Evolutionary conservation across 2,888 invertebrate genomes (phyloP).

Genomic region (Eupithecia subumbrata): DNA sequence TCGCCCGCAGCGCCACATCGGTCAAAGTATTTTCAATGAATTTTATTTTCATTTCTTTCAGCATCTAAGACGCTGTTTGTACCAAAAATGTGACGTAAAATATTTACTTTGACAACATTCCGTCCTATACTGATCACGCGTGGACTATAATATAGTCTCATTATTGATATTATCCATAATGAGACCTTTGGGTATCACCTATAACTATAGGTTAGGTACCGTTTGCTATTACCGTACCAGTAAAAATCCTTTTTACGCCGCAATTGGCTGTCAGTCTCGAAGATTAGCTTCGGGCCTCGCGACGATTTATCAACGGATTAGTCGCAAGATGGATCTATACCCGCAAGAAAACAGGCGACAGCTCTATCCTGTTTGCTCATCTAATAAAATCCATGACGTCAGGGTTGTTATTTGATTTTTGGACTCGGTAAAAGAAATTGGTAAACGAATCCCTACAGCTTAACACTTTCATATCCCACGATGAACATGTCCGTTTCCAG

Average conservation of each 20-base stretch:
- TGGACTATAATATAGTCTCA: too few species aligned
- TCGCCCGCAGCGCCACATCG: too few species aligned
- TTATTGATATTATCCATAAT: too few species aligned
- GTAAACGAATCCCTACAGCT: too few species aligned
- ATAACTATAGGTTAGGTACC: too few species aligned
- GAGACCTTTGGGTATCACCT: too few species aligned
- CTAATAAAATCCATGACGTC: constrained; percentile 5
- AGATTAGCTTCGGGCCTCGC: constrained; percentile 25
- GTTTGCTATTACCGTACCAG: constrained; percentile 6
- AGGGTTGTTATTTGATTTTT: neutral
- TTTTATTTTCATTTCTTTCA: too few species aligned
- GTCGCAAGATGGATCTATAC: constrained; percentile 30
- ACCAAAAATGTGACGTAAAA: too few species aligned
- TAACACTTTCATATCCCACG: too few species aligned
- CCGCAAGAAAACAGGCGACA: constrained; percentile 31
- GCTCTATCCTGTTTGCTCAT: neutral
- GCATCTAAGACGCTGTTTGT: too few species aligned
- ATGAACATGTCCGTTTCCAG: too few species aligned
- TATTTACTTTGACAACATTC: neutral
- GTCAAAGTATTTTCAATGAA: too few species aligned
- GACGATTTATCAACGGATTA: constrained; percentile 39
- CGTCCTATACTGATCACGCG: neutral
- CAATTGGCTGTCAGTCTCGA: constrained; percentile 8
- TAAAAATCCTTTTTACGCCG: neutral
- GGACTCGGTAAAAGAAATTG: neutral